phyloP scores from a whole-genome alignment of 2,797 vertebrate genomes.

The Typhlichthys eigenmanni region DNA sequence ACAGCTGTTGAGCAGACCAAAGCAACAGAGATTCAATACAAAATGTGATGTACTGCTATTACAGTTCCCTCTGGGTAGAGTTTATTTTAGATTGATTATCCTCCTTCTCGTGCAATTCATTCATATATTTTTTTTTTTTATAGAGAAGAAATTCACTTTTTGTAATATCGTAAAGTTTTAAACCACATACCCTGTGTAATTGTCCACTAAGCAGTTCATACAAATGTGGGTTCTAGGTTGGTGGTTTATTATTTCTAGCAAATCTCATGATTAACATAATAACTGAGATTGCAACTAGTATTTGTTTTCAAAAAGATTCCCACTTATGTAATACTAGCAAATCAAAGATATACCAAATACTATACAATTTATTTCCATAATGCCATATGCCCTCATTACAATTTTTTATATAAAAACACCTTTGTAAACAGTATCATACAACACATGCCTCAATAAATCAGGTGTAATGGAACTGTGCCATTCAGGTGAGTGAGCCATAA shows the following conservation, averaged over 20 bases:
- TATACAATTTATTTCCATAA: constrained; percentile 40
- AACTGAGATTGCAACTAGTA: no score
- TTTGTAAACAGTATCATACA: constrained; percentile 26
- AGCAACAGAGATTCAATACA: constrained; percentile 18
- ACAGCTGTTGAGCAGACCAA: constrained; percentile 47
- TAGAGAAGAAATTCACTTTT: no score
- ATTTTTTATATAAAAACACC: constrained; percentile 8
- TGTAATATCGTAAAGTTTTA: no score
- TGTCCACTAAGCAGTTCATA: no score
- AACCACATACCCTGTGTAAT: no score
- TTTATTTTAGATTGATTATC: constrained; percentile 6
- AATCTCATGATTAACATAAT: no score
- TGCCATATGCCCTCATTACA: constrained; percentile 29
- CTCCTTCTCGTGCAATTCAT: not conserved
- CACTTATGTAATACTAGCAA: no score
- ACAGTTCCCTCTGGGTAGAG: constrained; percentile 21
- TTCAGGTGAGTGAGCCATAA: constrained; percentile 23
- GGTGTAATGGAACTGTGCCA: constrained; percentile 1
- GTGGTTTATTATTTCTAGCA: no score
- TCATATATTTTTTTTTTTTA: not conserved
- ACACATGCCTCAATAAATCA: constrained; percentile 13
- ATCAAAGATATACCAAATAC: constrained; percentile 6
- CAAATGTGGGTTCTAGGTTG: no score
- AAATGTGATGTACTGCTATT: constrained; percentile 37
- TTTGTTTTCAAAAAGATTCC: no score